A percentile compares a stretch with the other conserved stretches of the same genome.
Evolutionary conservation across 1,140 invertebrate species (phyloP).

Genomic region (Helicoverpa armigera): DNA sequence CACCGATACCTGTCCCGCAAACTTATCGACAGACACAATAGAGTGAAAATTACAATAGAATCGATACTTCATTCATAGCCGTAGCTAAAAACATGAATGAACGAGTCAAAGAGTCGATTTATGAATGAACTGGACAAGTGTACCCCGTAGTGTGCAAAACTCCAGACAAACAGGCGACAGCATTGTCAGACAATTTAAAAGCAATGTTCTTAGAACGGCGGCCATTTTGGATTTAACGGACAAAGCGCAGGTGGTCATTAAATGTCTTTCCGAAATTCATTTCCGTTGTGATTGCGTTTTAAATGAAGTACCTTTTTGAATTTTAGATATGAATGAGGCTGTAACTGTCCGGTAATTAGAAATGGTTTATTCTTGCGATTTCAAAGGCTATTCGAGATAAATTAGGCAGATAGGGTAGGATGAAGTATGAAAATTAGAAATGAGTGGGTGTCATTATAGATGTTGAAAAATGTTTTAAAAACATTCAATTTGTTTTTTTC

Average conservation of each 20-base stretch:
- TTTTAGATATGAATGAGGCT: not conserved
- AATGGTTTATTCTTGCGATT: conserved; percentile 1
- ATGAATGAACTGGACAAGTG: conserved; percentile 65
- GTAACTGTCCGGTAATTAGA: conserved; percentile 19
- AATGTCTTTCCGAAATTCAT: conserved; percentile 70
- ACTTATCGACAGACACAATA: conserved; percentile 50
- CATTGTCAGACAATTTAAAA: conserved; percentile 60
- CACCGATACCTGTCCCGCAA: conserved; percentile 46
- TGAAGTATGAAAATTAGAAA: too few species aligned
- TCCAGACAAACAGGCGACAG: conserved; percentile 59
- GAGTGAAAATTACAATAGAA: conserved; percentile 47
- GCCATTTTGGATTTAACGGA: conserved; percentile 31
- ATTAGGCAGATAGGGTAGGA: not conserved
- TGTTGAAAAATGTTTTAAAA: too few species aligned
- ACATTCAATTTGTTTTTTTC: too few species aligned
- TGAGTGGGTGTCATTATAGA: too few species aligned
- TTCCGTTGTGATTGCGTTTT: conserved; percentile 67
- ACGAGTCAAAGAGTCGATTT: conserved; percentile 55
- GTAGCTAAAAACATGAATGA: conserved; percentile 64
- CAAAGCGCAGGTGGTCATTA: conserved; percentile 73
- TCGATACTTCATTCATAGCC: conserved; percentile 61
- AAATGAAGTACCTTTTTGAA: conserved; percentile 39
- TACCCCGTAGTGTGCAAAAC: conserved; percentile 53
- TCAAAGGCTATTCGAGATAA: not conserved
- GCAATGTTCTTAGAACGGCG: conserved; percentile 55